phyloP scores from a whole-genome alignment of 2,888 invertebrate species.

The Plebejus anna region DNA sequence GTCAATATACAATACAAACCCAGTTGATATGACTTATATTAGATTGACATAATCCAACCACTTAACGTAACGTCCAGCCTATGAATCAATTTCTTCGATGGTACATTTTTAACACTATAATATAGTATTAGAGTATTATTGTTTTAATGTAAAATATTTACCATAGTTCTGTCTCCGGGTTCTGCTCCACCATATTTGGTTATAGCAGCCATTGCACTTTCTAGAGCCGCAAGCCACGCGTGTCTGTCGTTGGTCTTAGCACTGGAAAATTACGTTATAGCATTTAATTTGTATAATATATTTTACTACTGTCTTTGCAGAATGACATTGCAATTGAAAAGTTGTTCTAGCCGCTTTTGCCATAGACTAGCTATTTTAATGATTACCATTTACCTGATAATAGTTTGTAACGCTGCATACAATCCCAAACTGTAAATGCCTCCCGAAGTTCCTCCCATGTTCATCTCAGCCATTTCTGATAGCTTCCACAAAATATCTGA shows the following conservation, averaged over 20 bases:
- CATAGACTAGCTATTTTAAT: neutral
- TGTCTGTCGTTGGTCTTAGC: conserved; percentile 44
- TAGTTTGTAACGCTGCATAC: conserved; percentile 80
- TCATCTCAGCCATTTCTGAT: conserved; percentile 82
- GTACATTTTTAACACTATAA: too few relatives aligned
- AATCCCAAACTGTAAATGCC: conserved; percentile 89
- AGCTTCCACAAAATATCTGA: conserved; percentile 69
- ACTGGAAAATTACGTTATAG: conserved; percentile 44
- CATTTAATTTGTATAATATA: neutral
- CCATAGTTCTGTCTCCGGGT: conserved; percentile 88
- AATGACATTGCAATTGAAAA: too few relatives aligned
- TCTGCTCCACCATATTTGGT: conserved; percentile 86
- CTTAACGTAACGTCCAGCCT: too few relatives aligned
- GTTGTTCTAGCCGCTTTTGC: too few relatives aligned
- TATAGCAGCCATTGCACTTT: conserved; percentile 79
- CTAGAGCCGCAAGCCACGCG: conserved; percentile 78
- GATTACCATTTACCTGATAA: conserved; percentile 50
- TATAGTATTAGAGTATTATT: too few relatives aligned
- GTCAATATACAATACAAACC: too few relatives aligned
- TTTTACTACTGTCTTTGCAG: too few relatives aligned
- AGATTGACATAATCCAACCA: too few relatives aligned
- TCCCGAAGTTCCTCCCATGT: conserved; percentile 89
- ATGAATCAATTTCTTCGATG: too few relatives aligned
- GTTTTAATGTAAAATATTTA: conserved; percentile 46
- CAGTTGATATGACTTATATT: too few relatives aligned